Conservation (phyloP, 2,113 vertebrate genomes). For the Pongo abelii region DNA sequence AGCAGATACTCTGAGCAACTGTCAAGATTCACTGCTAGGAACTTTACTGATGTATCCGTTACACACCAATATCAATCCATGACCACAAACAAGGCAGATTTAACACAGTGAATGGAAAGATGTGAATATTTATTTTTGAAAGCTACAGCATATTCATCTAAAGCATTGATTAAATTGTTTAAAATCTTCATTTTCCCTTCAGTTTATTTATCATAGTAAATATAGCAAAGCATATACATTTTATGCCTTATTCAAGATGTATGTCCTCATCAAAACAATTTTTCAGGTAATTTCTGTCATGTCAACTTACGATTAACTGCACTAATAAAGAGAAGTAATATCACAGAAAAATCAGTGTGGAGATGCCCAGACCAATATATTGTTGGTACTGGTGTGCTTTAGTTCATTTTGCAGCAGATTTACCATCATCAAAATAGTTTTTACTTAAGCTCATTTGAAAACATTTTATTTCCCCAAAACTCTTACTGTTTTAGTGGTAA, state of each 20-base stretch:
- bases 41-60: background rate
- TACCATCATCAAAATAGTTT: background rate
- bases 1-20: background rate
- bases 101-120: background rate
- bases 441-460: background rate
- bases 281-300: slow-evolving; percentile 39
- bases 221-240: background rate
- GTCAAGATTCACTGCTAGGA: background rate
- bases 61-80: background rate
- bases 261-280: slow-evolving; percentile 34
- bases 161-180: background rate
- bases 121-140: background rate
- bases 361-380: slow-evolving; percentile 7
- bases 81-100: background rate
- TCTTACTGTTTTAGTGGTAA: background rate
- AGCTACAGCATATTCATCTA: background rate
- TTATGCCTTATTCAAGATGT: background rate
- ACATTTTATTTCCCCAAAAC: background rate
- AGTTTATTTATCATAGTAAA: background rate
- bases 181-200: background rate
- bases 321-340: slow-evolving; percentile 19
- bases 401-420: background rate
- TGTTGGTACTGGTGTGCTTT: background rate
- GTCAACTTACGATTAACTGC: slow-evolving; percentile 39
- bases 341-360: background rate